Evolutionary conservation across 2,797 vertebrate genomes (phyloP), one percentile per base, ranked within the genome.

Genomic region (Mastacembelus armatus): DNA sequence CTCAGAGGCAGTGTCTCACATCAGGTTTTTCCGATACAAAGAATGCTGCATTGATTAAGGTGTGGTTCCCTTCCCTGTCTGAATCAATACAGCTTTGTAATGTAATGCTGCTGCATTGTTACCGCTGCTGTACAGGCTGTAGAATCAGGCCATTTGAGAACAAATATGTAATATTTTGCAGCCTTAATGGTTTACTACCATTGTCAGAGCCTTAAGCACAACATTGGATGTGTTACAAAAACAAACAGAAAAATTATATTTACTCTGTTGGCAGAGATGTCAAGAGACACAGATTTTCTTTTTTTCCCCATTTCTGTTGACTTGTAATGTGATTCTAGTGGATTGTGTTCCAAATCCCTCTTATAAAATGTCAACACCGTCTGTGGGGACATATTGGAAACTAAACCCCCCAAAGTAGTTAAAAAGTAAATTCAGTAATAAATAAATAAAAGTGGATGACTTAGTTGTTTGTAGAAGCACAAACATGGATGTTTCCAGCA

Each of bases 291-390:
- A 0, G 12, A 61, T 78, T 70, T n/a, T n/a, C n/a, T 74, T n/a
- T 10, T 29, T 64, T 39, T 60, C 43, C 24, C 47, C 24, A 45
- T 56, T 71, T 51, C 51, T 72, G 65, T 38, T 60, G 50, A 45
- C 73, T 65, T 57, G 58, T 66, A 62, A 70, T 75, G 55, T 61
- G 63, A 75, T 68, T 76, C 50, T 64, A 19, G 40, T 66, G 63
- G 74, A 76, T 74, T 76, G 50, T 69, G 72, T 43, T 78, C 48
- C 24, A 68, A 78, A 81, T 83, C 80, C 63, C 55, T 80, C 42
- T 65, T 57, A 64, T 49, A 64, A 81, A 85, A 85, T 83, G 80
- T 87, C 66, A 85, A 71, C 69, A 68, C 22, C 60, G 74, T 74
- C 72, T 71, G 38, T 6, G 47, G 67, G 56, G 80, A 78, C 43